Evolutionary conservation across 2,113 vertebrate genomes (phyloP).

Genomic region (Athene cunicularia): DNA sequence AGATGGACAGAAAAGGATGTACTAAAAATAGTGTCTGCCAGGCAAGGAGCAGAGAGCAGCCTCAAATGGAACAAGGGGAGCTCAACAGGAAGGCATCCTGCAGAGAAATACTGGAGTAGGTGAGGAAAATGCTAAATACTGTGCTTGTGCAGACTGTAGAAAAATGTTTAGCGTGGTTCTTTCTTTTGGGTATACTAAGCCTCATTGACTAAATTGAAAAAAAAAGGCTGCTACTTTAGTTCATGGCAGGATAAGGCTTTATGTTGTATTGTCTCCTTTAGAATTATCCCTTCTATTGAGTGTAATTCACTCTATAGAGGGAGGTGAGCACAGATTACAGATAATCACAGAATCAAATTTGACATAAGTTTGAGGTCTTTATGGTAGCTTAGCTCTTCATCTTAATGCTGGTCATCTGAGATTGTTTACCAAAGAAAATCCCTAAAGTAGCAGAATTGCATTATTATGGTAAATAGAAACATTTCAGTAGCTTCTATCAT

Average conservation of each 20-base stretch:
- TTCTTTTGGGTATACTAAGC: slow-evolving; percentile 43
- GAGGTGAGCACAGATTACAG: slow-evolving; percentile 54
- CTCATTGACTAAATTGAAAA: slow-evolving; percentile 54
- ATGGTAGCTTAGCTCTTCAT: slow-evolving; percentile 37
- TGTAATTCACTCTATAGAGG: slow-evolving; percentile 19
- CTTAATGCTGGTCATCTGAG: slow-evolving; percentile 39
- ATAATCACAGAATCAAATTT: slow-evolving; percentile 45
- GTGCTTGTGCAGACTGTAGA: slow-evolving; percentile 37
- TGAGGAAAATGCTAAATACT: neutral
- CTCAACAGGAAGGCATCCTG: neutral
- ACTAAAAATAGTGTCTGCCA: slow-evolving; percentile 38
- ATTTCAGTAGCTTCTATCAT: slow-evolving; percentile 38
- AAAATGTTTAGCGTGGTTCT: slow-evolving; percentile 42
- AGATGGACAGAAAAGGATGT: slow-evolving; percentile 59
- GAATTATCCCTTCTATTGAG: slow-evolving; percentile 52
- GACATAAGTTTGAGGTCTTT: slow-evolving; percentile 47
- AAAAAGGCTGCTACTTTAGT: slow-evolving; percentile 19
- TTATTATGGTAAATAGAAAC: slow-evolving; percentile 53
- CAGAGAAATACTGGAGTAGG: neutral
- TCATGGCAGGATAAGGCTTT: slow-evolving; percentile 59
- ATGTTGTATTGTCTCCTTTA: slow-evolving; percentile 59
- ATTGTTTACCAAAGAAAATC: slow-evolving; percentile 37
- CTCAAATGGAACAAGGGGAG: neutral
- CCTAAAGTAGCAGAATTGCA: neutral
- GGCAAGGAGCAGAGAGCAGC: slow-evolving; percentile 23